Base-by-base conservation (phyloP, 2,113 vertebrate species). In the Corythornis vintsioides region DNA sequence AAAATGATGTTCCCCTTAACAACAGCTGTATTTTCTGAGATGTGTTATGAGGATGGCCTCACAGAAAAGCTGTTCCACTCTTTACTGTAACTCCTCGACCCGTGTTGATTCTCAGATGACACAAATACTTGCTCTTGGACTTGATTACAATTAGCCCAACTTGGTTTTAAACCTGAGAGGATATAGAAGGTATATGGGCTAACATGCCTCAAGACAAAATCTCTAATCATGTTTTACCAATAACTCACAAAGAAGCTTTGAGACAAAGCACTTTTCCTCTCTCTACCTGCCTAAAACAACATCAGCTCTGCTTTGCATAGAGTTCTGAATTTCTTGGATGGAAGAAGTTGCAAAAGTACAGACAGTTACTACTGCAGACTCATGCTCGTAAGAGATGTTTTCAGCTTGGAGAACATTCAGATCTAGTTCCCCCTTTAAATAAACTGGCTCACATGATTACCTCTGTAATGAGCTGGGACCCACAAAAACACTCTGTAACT, bases 401-500 rank as follows among this genome's bases (percentile, higher is more conserved):
- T 83, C 11, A 24, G 76, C 72, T 19, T 61, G 73, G 65, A 83
- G 85, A 91, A 88, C 85, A 86, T 80, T 94, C 92, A 88, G 87
- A 80, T 83, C 89, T 33, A 50, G 63, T 61, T 86, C 40, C 52
- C 73, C 79, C 53, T 89, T 89, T 71, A 80, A 87, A 93, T 56
- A 70, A 88, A 83, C 22, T 26, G 60, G 24, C 65, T 95, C 40
- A 74, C 80, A 38, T 74, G 82, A 64, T 92, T 92, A 80, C 48
- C 48, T 74, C 82, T 69, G 78, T 86, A 89, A 93, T 86, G 87
- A 91, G 85, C 65, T 85, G 87, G 86, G 83, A 77, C 75, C 72
- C 75, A 56, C 83, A 76, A 45, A 76, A 92, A 89, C 56, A 64
- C 0, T 0, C 64, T 60, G 35, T 77, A 88, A 85, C 71, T 56